These are phyloP conservation scores for Aurelia sp. DNA, from an alignment of 30 jellyfish, hydroid and myxozoan genomes.

Conservation along the genomic window DNA sequence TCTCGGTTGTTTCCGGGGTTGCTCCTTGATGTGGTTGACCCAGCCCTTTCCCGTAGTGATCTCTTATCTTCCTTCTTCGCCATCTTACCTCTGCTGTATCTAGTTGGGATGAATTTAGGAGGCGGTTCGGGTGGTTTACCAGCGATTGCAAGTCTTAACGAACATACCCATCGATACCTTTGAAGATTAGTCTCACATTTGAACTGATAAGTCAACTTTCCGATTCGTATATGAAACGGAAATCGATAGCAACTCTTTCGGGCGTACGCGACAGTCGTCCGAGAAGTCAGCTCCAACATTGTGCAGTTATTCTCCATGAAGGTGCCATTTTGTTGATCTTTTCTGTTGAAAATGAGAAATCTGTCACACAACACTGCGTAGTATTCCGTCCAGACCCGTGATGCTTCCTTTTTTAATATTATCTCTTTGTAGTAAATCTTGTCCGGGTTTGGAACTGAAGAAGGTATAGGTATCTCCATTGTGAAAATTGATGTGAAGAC, in stretches of 20 bases:
- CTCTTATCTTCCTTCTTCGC: constrained; percentile 56
- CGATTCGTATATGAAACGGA: constrained; percentile 87
- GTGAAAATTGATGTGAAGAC: neutral
- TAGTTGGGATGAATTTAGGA: constrained; percentile 87
- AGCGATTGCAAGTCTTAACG: constrained; percentile 84
- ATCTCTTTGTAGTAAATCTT: constrained; percentile 80
- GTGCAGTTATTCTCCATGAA: constrained; percentile 80
- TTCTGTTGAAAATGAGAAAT: constrained; percentile 68
- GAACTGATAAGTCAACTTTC: constrained; percentile 69
- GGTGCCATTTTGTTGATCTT: constrained; percentile 72
- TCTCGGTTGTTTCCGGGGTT: neutral
- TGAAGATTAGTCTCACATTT: constrained; percentile 97
- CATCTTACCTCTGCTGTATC: constrained; percentile 51
- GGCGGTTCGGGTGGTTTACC: constrained; percentile 93
- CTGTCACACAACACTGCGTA: constrained; percentile 83
- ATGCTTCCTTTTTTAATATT: constrained; percentile 86
- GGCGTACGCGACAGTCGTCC: constrained; percentile 74
- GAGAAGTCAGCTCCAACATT: constrained; percentile 69
- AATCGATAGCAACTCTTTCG: constrained; percentile 93
- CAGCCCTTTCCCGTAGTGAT: constrained; percentile 9
- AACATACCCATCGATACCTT: constrained; percentile 96
- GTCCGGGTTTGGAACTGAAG: constrained; percentile 55
- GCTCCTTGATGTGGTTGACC: constrained; percentile 1
- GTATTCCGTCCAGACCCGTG: constrained; percentile 89
- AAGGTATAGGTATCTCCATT: constrained; percentile 71